phyloP scores from a whole-genome alignment of 2,113 vertebrate species.

The Diglossa brunneiventris region DNA sequence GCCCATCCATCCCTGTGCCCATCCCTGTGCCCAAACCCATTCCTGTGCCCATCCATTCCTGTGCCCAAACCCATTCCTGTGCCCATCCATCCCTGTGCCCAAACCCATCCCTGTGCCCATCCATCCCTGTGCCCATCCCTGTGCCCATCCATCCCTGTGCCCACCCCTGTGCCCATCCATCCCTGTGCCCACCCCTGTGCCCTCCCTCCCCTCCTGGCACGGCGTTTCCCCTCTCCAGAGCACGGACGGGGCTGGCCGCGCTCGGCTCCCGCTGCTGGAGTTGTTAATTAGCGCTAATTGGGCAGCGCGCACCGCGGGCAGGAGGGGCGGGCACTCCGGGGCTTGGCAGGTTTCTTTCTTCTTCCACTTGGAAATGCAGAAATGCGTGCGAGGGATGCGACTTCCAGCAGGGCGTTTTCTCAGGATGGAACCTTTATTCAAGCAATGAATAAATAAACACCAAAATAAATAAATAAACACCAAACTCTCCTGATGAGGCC shows the following conservation, averaged over 20 bases:
- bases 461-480: background rate
- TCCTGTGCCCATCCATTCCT: too few species aligned
- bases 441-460: background rate
- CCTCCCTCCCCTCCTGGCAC: background rate
- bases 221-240: background rate
- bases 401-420: background rate
- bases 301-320: background rate
- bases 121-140: background rate
- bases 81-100: background rate
- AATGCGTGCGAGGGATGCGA: background rate
- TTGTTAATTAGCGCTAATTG: background rate
- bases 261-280: background rate
- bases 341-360: background rate
- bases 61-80: too few species aligned
- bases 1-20: too few species aligned
- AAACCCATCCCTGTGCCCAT: too few species aligned
- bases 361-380: background rate
- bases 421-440: background rate
- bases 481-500: background rate
- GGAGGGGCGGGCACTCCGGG: background rate
- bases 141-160: background rate
- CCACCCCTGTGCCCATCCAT: too few species aligned
- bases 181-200: background rate
- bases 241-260: accelerated
- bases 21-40: background rate